Evolutionary conservation across 2,113 vertebrate genomes (phyloP), one percentile per base, ranked within the genome.

Genomic region (Gasterosteus nipponicus): DNA sequence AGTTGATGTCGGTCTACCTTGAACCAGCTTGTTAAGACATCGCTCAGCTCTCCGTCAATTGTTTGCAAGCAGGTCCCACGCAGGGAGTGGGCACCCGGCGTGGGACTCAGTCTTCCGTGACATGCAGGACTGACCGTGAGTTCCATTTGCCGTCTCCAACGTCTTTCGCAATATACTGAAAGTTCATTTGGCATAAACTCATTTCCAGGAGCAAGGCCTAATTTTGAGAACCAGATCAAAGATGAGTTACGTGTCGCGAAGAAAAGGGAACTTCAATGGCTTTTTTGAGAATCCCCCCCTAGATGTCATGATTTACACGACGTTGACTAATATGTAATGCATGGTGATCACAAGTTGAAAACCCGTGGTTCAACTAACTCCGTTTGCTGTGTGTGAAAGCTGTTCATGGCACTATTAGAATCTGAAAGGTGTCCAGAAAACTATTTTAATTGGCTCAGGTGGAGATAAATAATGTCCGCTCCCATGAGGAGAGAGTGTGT

Each of bases 371-470:
- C 29, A 67, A 49, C 35, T 59, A 10, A 42, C 70, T 81, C 64
- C 44, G 46, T 35, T 1, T n/a, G 9, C 10, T 54, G 22, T 54
- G 53, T 42, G 14, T 73, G 16, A 57, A 73, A 77, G 61, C 75
- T 82, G 22, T 87, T 82, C 69, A 63, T 78, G 64, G 33, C 10
- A n/a, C 56, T 10, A 53, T 62, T 42, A 69, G 66, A 78, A 73
- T 86, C 70, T 57, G 74, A 80, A 82, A 67, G 56, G 69, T 82
- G 61, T 90, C 70, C 82, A 82, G 72, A 79, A 83, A 88, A 68
- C 64, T 29, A 18, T 86, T 92, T 90, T 93, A 92, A 92, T 93
- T 94, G 90, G 89, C 83, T 90, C 89, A 86, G 78, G 86, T 89
- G 68, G 77, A 88, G 75, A 84, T 77, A 80, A 75, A 76, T 78